Base-by-base conservation (phyloP, 2,797 vertebrate species). In the Argentina silus region DNA sequence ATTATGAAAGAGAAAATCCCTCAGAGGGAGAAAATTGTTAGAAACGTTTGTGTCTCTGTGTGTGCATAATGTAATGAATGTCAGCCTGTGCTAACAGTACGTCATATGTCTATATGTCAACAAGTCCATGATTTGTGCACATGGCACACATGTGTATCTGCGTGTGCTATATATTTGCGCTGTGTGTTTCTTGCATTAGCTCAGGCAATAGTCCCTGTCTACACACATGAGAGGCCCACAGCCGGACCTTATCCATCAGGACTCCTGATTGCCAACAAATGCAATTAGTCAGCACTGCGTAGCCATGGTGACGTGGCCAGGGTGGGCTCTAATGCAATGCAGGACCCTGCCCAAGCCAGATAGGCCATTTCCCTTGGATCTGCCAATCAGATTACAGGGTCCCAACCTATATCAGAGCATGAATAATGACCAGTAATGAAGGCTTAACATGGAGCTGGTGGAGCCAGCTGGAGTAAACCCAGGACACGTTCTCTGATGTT, bases 331-430 rank as follows among this genome's bases (percentile, higher is more conserved):
- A 93, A 92, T 86, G 89, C 77, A 78, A 85, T 85, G 87, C 84
- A 83, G 85, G 85, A 86, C 85, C 86, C 89, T 80, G 81, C 82
- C 79, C 82, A 89, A 79, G 87, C 87, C 88, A 72, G 67, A 88
- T 78, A 79, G 85, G 82, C 81, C 76, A 74, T 89, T 92, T 88
- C 85, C 88, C 85, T 80, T 80, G 82, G 81, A 86, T 88, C 87
- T 75, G 67, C 88, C 93, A 92, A 93, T 93, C 84, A 78, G 85
- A 94, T 94, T 93, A 94, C 71, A 70, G 81, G 43, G 75, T 90
- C 87, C 82, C 87, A 75, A 72, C 87, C 86, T 84, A 82, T 78
- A 81, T 74, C 76, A 75, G 78, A 84, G 85, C 87, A 92, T 89
- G 81, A 93, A 83, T 87, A 91, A 92, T 87, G 86, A 81, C 76